Evolutionary conservation across 1,140 invertebrate genomes (phyloP), one percentile per base, ranked within the genome.

Genomic region (Bradynema listronoti): DNA sequence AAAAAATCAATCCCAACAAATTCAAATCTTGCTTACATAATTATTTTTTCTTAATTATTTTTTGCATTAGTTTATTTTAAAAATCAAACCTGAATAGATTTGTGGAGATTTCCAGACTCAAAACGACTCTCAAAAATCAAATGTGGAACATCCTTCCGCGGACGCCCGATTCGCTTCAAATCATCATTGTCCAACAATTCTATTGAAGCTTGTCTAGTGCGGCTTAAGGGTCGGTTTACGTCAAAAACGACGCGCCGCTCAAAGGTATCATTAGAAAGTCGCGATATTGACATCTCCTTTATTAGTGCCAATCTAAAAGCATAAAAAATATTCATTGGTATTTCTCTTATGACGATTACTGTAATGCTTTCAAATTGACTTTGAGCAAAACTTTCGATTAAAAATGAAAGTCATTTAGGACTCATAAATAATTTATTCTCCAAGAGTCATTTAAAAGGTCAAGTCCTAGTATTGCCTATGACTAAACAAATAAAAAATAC

Each of bases 51-150:
- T n/a, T 6, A 42, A 61, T 1, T n/a, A n/a, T n/a, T n/a, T n/a
- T n/a, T n/a, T n/a, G n/a, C n/a, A n/a, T n/a, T n/a, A n/a, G n/a
- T n/a, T n/a, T n/a, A n/a, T n/a, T n/a, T n/a, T n/a, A n/a, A 58
- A 5, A 5, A 22, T 55, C 11, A 49, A 47, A 95, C 89, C 80
- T 89, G 88, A 55, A 95, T 87, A 2, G 87, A 91, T 84, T 91
- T 92, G 2, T 90, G 86, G 54, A 97, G 81, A 80, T 97, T 97
- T 34, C 91, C 93, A 56, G 87, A 88, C 81, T 97, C 93, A 79
- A 97, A 97, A 66, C 91, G 85, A 9, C 91, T 91, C 78, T 96
- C 91, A 79, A 97, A 97, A 58, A 83, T 82, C 14, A 96, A 80
- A 66, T 83, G 80, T 49, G 83, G 81, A 0, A 78, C 77, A 51